Percentiles rank a stretch among this genome's conserved stretches.
phyloP scores from a whole-genome alignment of 2,888 invertebrate species.

The Agrotis ipsilon region DNA sequence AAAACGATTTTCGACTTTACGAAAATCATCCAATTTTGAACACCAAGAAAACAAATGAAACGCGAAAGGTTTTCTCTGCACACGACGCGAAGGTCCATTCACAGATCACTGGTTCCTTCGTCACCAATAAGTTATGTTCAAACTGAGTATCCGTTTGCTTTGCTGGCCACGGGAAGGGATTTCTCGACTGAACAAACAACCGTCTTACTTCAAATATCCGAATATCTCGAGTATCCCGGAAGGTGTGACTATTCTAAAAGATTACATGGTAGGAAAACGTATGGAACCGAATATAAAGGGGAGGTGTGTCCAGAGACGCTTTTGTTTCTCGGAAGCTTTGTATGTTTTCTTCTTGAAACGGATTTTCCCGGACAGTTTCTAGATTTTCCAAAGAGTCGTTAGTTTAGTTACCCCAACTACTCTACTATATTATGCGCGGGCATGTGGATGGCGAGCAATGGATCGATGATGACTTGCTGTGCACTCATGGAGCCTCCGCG shows the following conservation, averaged over 20 bases:
- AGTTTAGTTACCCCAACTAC: neutral
- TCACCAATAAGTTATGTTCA: slow-evolving; percentile 72
- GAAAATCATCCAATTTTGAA: too few species aligned
- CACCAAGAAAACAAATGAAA: slow-evolving; percentile 30
- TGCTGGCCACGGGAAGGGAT: slow-evolving; percentile 74
- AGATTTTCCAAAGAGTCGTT: neutral
- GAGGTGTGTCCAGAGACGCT: slow-evolving; percentile 1
- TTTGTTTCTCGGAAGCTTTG: slow-evolving; percentile 16
- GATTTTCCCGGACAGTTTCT: neutral
- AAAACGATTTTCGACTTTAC: too few species aligned
- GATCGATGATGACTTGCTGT: too few species aligned
- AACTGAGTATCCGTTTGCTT: slow-evolving; percentile 78
- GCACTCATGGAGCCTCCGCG: too few species aligned
- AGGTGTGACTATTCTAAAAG: slow-evolving; percentile 41
- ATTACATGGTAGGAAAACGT: slow-evolving; percentile 29
- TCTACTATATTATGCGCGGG: too few species aligned
- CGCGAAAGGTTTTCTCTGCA: slow-evolving; percentile 38
- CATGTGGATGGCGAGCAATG: too few species aligned
- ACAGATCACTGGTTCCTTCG: slow-evolving; percentile 71
- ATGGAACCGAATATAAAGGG: neutral
- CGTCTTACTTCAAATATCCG: slow-evolving; percentile 63
- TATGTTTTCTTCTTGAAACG: slow-evolving; percentile 2
- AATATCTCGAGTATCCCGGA: slow-evolving; percentile 69
- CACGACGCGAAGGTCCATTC: slow-evolving; percentile 64
- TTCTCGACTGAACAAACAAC: slow-evolving; percentile 79